These are phyloP conservation scores for Hepsetus odoe DNA, from an alignment of 2,113 vertebrate genomes.

Conservation along the genomic window DNA sequence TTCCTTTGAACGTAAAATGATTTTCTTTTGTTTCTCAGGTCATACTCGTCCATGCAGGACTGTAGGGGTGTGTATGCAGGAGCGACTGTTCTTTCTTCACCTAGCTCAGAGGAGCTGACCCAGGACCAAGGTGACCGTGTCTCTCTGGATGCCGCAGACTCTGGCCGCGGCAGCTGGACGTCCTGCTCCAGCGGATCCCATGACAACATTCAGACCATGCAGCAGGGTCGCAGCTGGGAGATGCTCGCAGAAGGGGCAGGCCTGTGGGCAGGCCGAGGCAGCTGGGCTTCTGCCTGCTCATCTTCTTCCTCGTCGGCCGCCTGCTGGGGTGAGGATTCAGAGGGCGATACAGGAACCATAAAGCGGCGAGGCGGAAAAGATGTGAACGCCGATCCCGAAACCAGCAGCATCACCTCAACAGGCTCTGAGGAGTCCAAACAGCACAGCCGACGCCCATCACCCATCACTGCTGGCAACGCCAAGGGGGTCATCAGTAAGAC, in stretches of 20 bases:
- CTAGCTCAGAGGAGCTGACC: conserved; percentile 93
- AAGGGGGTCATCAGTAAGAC: conserved; percentile 87
- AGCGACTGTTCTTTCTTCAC: conserved; percentile 90
- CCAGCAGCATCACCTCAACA: conserved; percentile 83
- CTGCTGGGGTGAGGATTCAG: conserved; percentile 96
- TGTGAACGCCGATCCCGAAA: conserved; percentile 86
- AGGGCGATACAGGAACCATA: conserved; percentile 97
- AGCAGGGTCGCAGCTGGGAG: conserved; percentile 96
- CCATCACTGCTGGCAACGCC: conserved; percentile 80
- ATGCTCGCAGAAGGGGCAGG: conserved; percentile 81
- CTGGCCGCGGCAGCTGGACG: conserved; percentile 97
- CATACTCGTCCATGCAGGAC: conserved; percentile 88
- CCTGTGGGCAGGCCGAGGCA: conserved; percentile 85
- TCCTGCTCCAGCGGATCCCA: conserved; percentile 98
- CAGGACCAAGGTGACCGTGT: conserved; percentile 96
- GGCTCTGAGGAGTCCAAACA: conserved; percentile 88
- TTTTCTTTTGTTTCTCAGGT: conserved; percentile 69
- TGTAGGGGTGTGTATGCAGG: conserved; percentile 86
- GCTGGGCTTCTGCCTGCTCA: conserved; percentile 87
- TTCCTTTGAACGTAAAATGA: no score
- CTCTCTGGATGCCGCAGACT: conserved; percentile 95
- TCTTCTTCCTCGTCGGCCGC: conserved; percentile 88
- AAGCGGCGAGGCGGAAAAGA: conserved; percentile 96
- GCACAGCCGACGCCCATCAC: conserved; percentile 78
- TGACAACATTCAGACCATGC: conserved; percentile 97